Evolutionary conservation across 2,888 invertebrate species (phyloP), one percentile per base, ranked within the genome.

Genomic region (Mesorhabditis spiculigera): DNA sequence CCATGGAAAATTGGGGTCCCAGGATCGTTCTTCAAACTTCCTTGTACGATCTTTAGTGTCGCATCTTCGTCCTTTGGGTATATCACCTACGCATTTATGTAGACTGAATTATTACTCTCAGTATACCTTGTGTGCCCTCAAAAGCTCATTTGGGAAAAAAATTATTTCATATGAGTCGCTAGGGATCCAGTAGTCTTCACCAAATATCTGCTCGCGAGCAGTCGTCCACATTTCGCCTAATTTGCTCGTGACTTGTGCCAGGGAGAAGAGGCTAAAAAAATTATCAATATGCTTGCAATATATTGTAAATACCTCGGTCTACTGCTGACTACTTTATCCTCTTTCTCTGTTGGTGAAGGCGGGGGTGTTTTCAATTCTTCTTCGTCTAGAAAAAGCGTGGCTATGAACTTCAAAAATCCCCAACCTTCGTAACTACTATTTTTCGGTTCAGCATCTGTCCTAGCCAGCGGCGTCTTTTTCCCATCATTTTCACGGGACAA

Each of bases 181-280:
- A 13, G 82, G 82, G 58, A 82, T 82, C 82, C 82, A 82, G 66
- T 82, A 82, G 70, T 83, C 81, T 71, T 83, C 82, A 5, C 82
- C 82, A 66, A 81, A 82, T 28, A 82, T 71, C 28, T 73, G 69
- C 62, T 82, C 82, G 13, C 77, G 69, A 8, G 82, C 82, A 4
- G 75, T 75, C 6, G 81, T 76, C 82, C 82, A 82, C 43, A 82
- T 69, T 67, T 82, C 82, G 65, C 78, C 80, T 58, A 82, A 71
- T 64, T 82, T 82, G 1, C 78, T 65, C 0, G 78, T 71, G 45
- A 82, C 82, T 71, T 82, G 81, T 4, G 81, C 78, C 45, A 82
- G 68, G 5, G 82, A 82, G 68, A 82, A 82, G 28, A 82, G 71
- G 28, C 81, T 82, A 63, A 66, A 78, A 67, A 10, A 41, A 5